phyloP scores from a whole-genome alignment of 1,140 invertebrate genomes.

The Monochamus saltuarius region DNA sequence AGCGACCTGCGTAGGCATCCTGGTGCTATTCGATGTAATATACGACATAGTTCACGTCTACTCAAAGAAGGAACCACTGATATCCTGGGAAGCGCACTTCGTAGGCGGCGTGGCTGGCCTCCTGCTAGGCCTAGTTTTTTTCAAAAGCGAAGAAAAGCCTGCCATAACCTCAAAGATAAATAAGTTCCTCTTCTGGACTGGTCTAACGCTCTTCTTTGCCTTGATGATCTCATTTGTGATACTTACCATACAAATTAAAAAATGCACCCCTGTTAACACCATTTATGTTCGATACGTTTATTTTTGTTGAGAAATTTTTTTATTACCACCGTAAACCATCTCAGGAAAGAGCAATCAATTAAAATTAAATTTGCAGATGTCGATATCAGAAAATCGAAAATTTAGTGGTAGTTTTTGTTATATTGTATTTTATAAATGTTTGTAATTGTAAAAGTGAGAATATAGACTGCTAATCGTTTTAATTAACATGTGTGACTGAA shows the following conservation, averaged over 20 bases:
- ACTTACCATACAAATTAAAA: slow-evolving; percentile 37
- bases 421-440: no score
- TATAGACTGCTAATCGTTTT: no score
- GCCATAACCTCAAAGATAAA: slow-evolving; percentile 3
- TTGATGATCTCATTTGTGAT: slow-evolving; percentile 37
- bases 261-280: slow-evolving; percentile 35
- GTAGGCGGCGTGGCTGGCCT: slow-evolving; percentile 79
- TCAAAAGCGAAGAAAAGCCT: slow-evolving; percentile 17
- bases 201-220: slow-evolving; percentile 30
- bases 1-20: slow-evolving; percentile 59
- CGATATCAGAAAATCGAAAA: no score
- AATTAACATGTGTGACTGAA: no score
- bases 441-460: no score
- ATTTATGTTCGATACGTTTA: slow-evolving; percentile 31
- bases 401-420: no score
- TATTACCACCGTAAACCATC: not conserved
- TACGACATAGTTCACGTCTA: slow-evolving; percentile 54
- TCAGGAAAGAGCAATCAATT: no score
- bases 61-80: slow-evolving; percentile 55
- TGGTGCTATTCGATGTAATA: slow-evolving; percentile 61
- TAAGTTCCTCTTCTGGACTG: slow-evolving; percentile 32
- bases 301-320: slow-evolving; percentile 31
- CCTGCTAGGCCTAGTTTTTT: slow-evolving; percentile 75
- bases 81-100: slow-evolving; percentile 74
- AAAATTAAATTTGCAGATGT: no score